Evolutionary conservation across 2,888 invertebrate species (phyloP).

Genomic region (Polydrusus pterygomalis): DNA sequence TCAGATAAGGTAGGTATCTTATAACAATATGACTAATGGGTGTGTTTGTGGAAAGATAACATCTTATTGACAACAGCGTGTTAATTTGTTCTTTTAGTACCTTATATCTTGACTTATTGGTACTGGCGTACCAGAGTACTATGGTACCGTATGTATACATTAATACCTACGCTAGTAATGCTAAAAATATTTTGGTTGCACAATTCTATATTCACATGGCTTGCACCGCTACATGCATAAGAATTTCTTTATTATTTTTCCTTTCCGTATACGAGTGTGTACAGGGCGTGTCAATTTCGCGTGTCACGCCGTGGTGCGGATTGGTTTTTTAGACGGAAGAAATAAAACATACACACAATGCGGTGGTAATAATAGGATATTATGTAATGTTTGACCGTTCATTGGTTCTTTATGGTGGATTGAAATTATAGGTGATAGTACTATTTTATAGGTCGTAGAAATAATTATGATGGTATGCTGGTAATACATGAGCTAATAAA

Average conservation of each 20-base stretch:
- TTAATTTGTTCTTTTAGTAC: conserved; percentile 27
- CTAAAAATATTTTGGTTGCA: conserved; percentile 37
- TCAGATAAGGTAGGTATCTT: conserved; percentile 14
- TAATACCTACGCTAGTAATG: conserved; percentile 32
- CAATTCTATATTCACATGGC: conserved; percentile 35
- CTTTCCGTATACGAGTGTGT: conserved; percentile 25
- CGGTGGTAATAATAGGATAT: not conserved
- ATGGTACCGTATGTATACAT: not conserved
- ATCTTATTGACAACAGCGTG: conserved; percentile 32
- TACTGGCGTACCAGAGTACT: not conserved
- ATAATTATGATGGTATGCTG: too few relatives aligned
- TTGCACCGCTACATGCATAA: conserved; percentile 39
- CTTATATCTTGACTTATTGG: conserved; percentile 3
- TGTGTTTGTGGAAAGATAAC: conserved; percentile 25
- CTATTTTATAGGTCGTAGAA: too few relatives aligned
- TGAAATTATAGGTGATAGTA: not conserved
- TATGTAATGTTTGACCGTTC: not conserved
- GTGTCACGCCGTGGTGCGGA: not conserved
- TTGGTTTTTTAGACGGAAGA: conserved; percentile 4
- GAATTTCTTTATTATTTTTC: conserved; percentile 44
- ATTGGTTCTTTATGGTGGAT: too few relatives aligned
- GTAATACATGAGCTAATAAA: too few relatives aligned
- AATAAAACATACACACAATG: not conserved
- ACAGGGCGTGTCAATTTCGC: conserved; percentile 5
- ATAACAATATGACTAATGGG: too few relatives aligned